Evolutionary conservation across 1,140 invertebrate species (phyloP).

Genomic region (Brachionus koreanus): DNA sequence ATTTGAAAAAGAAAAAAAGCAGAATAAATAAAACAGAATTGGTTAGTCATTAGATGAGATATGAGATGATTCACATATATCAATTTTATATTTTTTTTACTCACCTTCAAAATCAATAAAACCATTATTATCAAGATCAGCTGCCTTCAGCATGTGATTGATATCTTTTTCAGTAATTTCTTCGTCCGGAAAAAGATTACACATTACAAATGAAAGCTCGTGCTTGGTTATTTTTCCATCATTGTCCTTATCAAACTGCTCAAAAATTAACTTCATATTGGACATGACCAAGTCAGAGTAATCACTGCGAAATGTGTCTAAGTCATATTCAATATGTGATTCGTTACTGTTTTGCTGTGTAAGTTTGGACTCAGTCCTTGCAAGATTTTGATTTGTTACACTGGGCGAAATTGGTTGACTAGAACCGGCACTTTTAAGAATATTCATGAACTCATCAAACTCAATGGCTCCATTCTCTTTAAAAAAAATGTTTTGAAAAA

Average conservation of each 20-base stretch:
- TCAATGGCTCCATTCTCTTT: conserved; percentile 36
- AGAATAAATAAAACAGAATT: neutral
- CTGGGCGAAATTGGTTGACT: neutral
- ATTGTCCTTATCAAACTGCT: conserved; percentile 41
- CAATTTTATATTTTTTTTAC: neutral
- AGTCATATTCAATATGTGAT: neutral
- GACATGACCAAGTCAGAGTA: conserved; percentile 24
- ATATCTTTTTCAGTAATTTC: conserved; percentile 38
- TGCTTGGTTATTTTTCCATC: conserved; percentile 42
- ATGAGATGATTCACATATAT: neutral
- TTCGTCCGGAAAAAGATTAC: conserved; percentile 40
- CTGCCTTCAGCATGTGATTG: conserved; percentile 26
- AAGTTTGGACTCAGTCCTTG: neutral
- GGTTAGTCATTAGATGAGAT: neutral
- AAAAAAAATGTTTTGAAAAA: too few relatives aligned
- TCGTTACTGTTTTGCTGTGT: neutral
- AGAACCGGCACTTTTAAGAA: conserved; percentile 18
- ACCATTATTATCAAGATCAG: conserved; percentile 43
- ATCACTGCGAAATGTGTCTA: conserved; percentile 1
- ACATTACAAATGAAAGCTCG: conserved; percentile 37
- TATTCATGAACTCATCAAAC: conserved; percentile 40
- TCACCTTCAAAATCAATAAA: conserved; percentile 41
- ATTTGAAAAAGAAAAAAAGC: neutral
- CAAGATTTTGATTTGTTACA: neutral
- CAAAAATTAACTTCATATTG: conserved; percentile 42